Percentiles rank a stretch among this genome's conserved stretches.
These are phyloP conservation scores for Pocota personata DNA, from an alignment of 2,888 invertebrate species.

Conservation along the genomic window DNA sequence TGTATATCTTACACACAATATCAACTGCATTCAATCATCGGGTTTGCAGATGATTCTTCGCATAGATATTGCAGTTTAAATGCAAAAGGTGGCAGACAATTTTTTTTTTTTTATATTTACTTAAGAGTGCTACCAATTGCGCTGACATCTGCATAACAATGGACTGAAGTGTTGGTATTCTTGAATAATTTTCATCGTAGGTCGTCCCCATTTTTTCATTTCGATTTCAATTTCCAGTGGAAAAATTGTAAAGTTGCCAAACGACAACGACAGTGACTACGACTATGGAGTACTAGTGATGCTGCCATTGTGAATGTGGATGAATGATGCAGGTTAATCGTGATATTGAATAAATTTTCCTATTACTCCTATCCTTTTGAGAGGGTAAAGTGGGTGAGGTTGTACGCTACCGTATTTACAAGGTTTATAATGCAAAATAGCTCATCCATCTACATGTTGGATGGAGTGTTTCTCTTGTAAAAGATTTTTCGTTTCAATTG, in stretches of 20 bases:
- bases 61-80: constrained; percentile 35
- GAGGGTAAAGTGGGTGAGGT: constrained; percentile 55
- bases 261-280: neutral
- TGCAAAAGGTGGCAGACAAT: neutral
- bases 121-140: neutral
- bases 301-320: constrained; percentile 48
- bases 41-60: constrained; percentile 22
- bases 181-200: constrained; percentile 14
- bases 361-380: constrained; percentile 6
- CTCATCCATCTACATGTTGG: constrained; percentile 36
- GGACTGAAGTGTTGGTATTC: constrained; percentile 15
- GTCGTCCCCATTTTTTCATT: constrained; percentile 7
- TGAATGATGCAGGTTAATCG: constrained; percentile 70
- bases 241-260: constrained; percentile 23
- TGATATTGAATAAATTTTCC: constrained; percentile 65
- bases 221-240: constrained; percentile 12
- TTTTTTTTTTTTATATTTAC: neutral
- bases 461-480: constrained; percentile 6
- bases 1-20: neutral
- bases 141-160: constrained; percentile 56
- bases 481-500: neutral
- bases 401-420: constrained; percentile 32
- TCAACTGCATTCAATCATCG: neutral
- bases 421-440: constrained; percentile 45
- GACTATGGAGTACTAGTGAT: constrained; percentile 19